Evolutionary conservation across 1,140 invertebrate genomes (phyloP), one percentile per base, ranked within the genome.

Genomic region (Microplitis demolitor): DNA sequence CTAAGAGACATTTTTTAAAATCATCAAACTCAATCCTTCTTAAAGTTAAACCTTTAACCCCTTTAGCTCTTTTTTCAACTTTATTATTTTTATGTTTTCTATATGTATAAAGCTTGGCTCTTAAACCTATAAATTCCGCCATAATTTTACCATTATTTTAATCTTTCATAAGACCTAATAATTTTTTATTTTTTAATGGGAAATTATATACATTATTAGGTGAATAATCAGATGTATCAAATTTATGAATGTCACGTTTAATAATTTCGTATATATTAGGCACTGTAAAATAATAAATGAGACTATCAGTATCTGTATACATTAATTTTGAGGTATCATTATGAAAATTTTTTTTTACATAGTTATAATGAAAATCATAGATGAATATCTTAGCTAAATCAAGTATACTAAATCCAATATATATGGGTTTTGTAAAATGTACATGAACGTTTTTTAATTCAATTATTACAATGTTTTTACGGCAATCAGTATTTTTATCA

Each of bases 311-410:
- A 54, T 72, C 74, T 13, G 35, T 69, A 64, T 72, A 72, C 35
- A 51, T 51, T 24, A 64, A 53, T 34, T 54, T 73, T 3, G 60
- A 16, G 16, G 5, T 2, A 31, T 76, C 56, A 39, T 37, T n/a
- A n/a, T 53, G 6, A 33, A 58, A 80, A 16, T 70, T 78, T 34
- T 62, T 37, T 71, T 74, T 78, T 34, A 79, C 76, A 60, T 76
- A 79, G 58, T 77, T 69, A 77, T 80, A 84, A 64, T 79, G 76
- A 39, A 79, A 86, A 79, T 79, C 77, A 78, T 78, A 82, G 34
- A 63, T 63, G 35, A 34, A 63, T 35, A 14, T 63, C 37, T 63
- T 63, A 11, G 61, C 34, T 34, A 61, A 3, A 33, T 61, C 58
- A 34, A 61, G 58, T 31, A 61, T 39, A 9, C 58, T 31, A 4